Percentiles rank a stretch among this genome's conserved stretches.
phyloP scores from a whole-genome alignment of 2,888 invertebrate genomes.

The Drosophila lacicola region DNA sequence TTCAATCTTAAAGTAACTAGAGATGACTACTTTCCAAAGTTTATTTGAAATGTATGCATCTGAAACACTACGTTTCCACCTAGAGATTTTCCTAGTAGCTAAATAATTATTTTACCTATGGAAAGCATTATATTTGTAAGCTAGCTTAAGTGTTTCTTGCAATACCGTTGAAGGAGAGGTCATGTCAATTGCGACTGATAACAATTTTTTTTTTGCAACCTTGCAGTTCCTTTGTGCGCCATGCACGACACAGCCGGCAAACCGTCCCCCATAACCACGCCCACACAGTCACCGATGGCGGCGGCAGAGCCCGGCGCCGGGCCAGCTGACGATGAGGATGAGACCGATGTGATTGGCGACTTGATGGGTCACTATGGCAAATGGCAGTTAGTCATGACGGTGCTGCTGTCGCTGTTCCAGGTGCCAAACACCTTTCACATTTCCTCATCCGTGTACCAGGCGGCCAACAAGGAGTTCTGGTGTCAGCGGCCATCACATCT shows the following conservation, averaged over 20 bases:
- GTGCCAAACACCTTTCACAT: constrained; percentile 93
- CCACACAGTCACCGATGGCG: constrained; percentile 60
- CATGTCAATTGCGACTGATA: not conserved
- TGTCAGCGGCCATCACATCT: constrained; percentile 88
- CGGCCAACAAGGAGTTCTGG: constrained; percentile 89
- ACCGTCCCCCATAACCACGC: constrained; percentile 76
- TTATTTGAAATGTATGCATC: too few relatives aligned
- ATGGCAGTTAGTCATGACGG: constrained; percentile 91
- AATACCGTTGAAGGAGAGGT: too few relatives aligned
- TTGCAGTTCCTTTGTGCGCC: constrained; percentile 81
- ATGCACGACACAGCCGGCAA: constrained; percentile 82
- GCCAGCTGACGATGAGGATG: constrained; percentile 82
- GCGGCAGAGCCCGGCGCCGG: constrained; percentile 43
- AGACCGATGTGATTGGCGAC: constrained; percentile 88
- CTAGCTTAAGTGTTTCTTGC: too few relatives aligned
- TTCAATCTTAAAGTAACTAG: too few relatives aligned
- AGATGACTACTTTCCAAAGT: too few relatives aligned
- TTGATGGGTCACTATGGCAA: constrained; percentile 91
- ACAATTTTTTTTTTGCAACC: not conserved
- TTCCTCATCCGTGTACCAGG: constrained; percentile 91
- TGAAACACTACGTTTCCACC: too few relatives aligned
- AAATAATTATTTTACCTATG: too few relatives aligned
- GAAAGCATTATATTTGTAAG: too few relatives aligned
- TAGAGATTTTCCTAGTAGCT: too few relatives aligned
- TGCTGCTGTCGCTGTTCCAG: constrained; percentile 90